phyloP scores from a whole-genome alignment of 2,888 invertebrate genomes.

The Tetragonula carbonaria region DNA sequence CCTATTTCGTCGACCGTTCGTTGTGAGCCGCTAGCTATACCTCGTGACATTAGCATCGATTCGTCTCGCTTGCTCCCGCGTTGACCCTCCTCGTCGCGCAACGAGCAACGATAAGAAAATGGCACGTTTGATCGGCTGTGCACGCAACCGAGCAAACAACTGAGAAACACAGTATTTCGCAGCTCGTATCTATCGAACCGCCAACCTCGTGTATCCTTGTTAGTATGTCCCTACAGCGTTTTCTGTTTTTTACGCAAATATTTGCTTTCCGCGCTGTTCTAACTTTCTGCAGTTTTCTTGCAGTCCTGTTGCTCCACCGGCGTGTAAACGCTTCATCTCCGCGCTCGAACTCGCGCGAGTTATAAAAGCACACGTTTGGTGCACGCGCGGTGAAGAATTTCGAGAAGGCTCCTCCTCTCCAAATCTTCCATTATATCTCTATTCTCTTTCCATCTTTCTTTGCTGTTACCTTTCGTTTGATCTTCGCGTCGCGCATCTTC shows the following conservation, averaged over 20 bases:
- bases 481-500: too few relatives aligned
- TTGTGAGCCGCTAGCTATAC: background rate
- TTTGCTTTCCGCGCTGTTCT: constrained; percentile 2
- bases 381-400: too few relatives aligned
- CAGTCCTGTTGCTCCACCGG: background rate
- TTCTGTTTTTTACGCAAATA: background rate
- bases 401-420: background rate
- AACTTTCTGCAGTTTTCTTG: background rate
- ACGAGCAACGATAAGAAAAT: constrained; percentile 1
- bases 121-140: constrained; percentile 2
- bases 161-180: constrained; percentile 4
- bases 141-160: constrained; percentile 7
- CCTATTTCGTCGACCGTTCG: background rate
- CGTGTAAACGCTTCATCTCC: background rate
- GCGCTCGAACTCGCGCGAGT: background rate
- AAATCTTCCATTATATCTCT: background rate
- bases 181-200: background rate
- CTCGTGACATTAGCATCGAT: background rate
- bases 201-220: constrained; percentile 4
- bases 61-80: background rate
- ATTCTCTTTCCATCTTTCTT: too few relatives aligned
- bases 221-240: background rate
- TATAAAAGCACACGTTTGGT: background rate
- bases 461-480: too few relatives aligned
- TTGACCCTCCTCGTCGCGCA: background rate